These are phyloP conservation scores for Mythimna pallens DNA, from an alignment of 2,888 invertebrate species.

Conservation along the genomic window DNA sequence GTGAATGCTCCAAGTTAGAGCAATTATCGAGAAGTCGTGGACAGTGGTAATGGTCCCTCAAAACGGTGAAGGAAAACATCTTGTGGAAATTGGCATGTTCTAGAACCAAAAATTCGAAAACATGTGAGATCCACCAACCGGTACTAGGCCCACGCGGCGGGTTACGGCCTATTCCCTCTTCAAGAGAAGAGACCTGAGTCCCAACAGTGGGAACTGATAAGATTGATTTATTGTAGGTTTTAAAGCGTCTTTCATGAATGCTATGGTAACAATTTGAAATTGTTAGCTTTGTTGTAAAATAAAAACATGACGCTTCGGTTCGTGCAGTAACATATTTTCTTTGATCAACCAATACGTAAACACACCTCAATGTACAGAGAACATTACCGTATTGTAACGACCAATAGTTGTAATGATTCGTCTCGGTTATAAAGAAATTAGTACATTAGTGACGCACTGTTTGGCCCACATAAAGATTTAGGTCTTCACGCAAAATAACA, in stretches of 20 bases:
- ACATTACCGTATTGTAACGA: constrained; percentile 31
- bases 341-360: constrained; percentile 15
- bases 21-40: too few species aligned
- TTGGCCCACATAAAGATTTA: constrained; percentile 19
- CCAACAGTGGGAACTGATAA: too few species aligned
- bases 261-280: not conserved
- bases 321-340: not conserved
- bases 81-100: too few species aligned
- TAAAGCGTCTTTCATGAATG: not conserved
- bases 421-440: constrained; percentile 34
- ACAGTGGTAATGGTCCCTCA: too few species aligned
- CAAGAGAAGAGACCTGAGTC: too few species aligned
- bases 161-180: too few species aligned
- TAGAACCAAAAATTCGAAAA: too few species aligned
- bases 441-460: constrained; percentile 36
- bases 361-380: constrained; percentile 3
- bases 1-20: too few species aligned
- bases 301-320: not conserved
- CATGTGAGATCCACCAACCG: too few species aligned
- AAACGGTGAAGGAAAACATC: too few species aligned
- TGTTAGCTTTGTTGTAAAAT: not conserved
- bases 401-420: constrained; percentile 16
- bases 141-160: too few species aligned
- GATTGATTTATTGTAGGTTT: not conserved
- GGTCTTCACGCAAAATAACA: constrained; percentile 15